These are phyloP conservation scores for Lamproptera curius DNA, from an alignment of 2,888 invertebrate species.

Conservation along the genomic window DNA sequence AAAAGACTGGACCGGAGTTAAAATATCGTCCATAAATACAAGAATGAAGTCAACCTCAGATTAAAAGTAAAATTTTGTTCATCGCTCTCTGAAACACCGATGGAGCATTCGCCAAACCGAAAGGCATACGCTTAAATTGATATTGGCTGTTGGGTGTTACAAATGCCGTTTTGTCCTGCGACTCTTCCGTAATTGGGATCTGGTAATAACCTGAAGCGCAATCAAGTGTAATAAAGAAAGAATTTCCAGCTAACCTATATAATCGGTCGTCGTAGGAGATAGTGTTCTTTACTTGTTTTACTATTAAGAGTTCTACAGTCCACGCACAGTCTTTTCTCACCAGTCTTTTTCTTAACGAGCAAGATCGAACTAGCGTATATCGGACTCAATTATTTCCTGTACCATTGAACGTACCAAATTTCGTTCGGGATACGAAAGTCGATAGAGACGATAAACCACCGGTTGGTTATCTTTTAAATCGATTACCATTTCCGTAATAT, in stretches of 20 bases:
- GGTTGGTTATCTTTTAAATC: too few species aligned
- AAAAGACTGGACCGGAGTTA: conserved; percentile 19
- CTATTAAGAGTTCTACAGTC: conserved; percentile 28
- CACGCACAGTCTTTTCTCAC: conserved; percentile 25
- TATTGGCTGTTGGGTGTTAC: conserved; percentile 43
- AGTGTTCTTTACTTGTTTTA: conserved; percentile 26
- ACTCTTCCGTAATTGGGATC: conserved; percentile 32
- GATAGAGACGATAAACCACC: conserved; percentile 24
- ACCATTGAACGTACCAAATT: neutral
- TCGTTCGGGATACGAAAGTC: conserved; percentile 9
- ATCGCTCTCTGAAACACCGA: conserved; percentile 37
- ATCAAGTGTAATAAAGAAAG: conserved; percentile 23
- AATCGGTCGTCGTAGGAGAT: conserved; percentile 27
- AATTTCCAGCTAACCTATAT: conserved; percentile 20
- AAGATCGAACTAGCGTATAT: conserved; percentile 31
- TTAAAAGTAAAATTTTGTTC: neutral
- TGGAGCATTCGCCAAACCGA: conserved; percentile 46
- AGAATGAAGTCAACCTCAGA: neutral
- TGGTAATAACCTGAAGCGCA: conserved; percentile 27
- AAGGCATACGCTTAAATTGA: conserved; percentile 44
- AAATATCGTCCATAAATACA: conserved; percentile 26
- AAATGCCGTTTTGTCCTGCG: conserved; percentile 41
- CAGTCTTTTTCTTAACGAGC: conserved; percentile 28
- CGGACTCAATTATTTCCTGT: neutral
- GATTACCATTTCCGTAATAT: too few species aligned